Percentiles rank a stretch among this genome's conserved stretches.
These are phyloP conservation scores for Amiota mariae DNA, from an alignment of 2,888 invertebrate species.

Conservation along the genomic window DNA sequence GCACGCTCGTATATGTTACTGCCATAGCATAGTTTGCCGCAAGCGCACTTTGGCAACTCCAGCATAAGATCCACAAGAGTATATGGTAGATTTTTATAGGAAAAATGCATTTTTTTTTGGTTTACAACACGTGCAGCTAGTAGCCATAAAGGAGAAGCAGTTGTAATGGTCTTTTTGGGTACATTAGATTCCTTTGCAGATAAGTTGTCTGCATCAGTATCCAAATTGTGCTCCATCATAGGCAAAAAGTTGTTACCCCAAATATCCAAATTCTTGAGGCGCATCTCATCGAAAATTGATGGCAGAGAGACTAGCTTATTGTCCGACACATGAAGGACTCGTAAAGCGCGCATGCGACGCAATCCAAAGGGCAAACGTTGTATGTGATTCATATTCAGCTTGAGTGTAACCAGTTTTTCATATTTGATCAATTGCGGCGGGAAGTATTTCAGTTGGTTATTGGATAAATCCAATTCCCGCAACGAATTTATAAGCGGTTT, in stretches of 20 bases:
- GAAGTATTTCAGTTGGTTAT: conserved; percentile 77
- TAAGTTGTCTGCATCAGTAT: background rate
- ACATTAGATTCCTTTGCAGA: no score
- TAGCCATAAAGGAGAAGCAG: conserved; percentile 64
- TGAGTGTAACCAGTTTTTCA: conserved; percentile 77
- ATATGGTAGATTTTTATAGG: conserved; percentile 60
- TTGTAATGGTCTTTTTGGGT: conserved; percentile 12
- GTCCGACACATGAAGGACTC: conserved; percentile 66
- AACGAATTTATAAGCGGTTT: conserved; percentile 76
- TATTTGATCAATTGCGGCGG: conserved; percentile 80
- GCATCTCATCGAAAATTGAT: conserved; percentile 65
- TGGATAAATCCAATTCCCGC: conserved; percentile 78
- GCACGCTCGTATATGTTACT: conserved; percentile 56
- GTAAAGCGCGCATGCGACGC: conserved; percentile 75
- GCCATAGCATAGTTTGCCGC: conserved; percentile 68
- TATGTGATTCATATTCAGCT: conserved; percentile 79
- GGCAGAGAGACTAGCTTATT: conserved; percentile 70
- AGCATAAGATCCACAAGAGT: conserved; percentile 66
- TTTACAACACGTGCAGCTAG: conserved; percentile 62
- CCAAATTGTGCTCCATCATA: conserved; percentile 40
- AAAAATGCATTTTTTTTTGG: conserved; percentile 57
- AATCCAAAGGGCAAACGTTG: conserved; percentile 78
- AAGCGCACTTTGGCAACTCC: conserved; percentile 69
- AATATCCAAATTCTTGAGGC: conserved; percentile 66
- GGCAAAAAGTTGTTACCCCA: conserved; percentile 68